Base-by-base conservation (phyloP, 2,888 invertebrate genomes). In the Halictus ligatus region DNA sequence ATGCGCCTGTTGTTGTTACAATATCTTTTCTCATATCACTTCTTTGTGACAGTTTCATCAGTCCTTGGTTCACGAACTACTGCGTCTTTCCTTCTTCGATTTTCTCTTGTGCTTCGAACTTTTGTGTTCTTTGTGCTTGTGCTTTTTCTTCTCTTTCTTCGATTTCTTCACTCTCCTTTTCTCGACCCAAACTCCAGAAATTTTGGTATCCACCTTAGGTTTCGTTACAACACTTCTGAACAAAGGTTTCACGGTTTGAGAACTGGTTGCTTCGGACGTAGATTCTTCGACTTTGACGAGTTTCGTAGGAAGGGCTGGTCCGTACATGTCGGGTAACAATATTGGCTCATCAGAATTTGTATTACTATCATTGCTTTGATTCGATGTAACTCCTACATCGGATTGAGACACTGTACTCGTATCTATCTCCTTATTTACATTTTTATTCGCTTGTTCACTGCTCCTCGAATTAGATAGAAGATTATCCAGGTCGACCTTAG, bases 401-500 rank as follows among this genome's bases (percentile, higher is more conserved):
- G 46, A 13, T 18, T 69, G 46, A 6, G 40, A 21, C 12, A n/a
- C 25, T 46, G 25, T 25, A 48, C 29, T 89, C n/a, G 12, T 58
- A 18, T 89, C 83, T 7, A 67, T 82, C 21, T 85, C 88, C 48
- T 69, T 29, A 76, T 75, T 25, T 8, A 48, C 67, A 58, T n/a
- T 73, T 46, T 87, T 82, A 12, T 71, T 69, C 15, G 40, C 2
- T 35, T 81, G 71, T 5, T 15, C 35, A 18, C 5, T 82, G 21
- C 21, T 75, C 10, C 64, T 84, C 8, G 77, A 46, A 46, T 79
- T 83, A 21, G 79, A 86, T 0, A 93, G 96, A 0, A 97, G 92
- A 93, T 96, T 96, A 87, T 97, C 97, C 29, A 97, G 96, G 94
- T 97, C 96, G 81, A 97, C 95, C 91, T 97, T 97, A 0, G 97